Evolutionary conservation across 2,888 invertebrate genomes (phyloP).

Genomic region (Hoplodrina ambigua): DNA sequence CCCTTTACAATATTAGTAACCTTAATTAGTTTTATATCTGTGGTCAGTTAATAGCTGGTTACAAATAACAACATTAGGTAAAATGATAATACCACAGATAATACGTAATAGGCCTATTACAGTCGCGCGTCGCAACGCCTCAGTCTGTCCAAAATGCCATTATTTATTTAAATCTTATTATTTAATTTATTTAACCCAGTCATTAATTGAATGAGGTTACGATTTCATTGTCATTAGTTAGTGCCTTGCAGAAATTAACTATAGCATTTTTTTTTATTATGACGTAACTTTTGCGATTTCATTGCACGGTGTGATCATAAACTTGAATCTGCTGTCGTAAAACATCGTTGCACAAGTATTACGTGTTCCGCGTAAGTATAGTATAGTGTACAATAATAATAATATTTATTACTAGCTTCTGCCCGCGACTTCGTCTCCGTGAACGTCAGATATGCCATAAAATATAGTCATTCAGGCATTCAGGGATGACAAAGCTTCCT

Average conservation of each 20-base stretch:
- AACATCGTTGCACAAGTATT: not conserved
- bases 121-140: too few species aligned
- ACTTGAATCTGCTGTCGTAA: constrained; percentile 18
- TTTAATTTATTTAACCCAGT: too few species aligned
- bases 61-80: too few species aligned
- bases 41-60: constrained; percentile 1
- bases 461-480: too few species aligned
- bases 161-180: not conserved
- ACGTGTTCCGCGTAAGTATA: not conserved
- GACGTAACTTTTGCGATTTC: not conserved
- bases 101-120: too few species aligned
- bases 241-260: too few species aligned
- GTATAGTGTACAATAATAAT: not conserved
- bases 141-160: not conserved
- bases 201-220: not conserved
- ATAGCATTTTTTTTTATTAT: not conserved
- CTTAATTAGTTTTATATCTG: not conserved
- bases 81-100: too few species aligned
- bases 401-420: too few species aligned
- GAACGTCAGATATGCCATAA: too few species aligned
- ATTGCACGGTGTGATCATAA: constrained; percentile 6
- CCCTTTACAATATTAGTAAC: too few species aligned
- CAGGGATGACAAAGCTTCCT: too few species aligned
- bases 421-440: too few species aligned
- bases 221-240: not conserved